These are phyloP conservation scores for Acanthosepion pharaonis DNA, from an alignment of 2,888 invertebrate species.

Conservation along the genomic window DNA sequence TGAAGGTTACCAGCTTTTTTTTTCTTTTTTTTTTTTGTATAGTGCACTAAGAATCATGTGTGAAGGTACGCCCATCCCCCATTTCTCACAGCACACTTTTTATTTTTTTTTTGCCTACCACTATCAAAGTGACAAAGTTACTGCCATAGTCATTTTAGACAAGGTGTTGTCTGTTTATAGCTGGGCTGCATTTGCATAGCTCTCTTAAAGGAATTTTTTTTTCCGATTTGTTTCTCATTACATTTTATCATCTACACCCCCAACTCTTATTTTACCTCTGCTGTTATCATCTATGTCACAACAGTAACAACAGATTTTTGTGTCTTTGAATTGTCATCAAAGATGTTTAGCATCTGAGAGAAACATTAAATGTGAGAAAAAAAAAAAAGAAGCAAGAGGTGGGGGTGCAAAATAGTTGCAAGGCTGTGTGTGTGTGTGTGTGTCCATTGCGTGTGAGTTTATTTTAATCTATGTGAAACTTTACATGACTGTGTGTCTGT, in stretches of 20 bases:
- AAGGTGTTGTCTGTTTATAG: background rate
- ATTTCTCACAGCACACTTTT: background rate
- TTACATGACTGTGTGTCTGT: background rate
- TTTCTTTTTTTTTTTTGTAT: background rate
- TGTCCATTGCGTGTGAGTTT: background rate
- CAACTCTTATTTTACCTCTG: background rate
- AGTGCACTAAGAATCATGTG: background rate
- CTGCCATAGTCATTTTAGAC: background rate
- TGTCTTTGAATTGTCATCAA: background rate
- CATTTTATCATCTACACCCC: background rate
- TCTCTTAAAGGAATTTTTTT: background rate
- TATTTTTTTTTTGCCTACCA: background rate
- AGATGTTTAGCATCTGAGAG: background rate
- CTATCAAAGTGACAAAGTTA: background rate
- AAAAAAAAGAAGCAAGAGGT: background rate
- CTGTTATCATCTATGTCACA: background rate
- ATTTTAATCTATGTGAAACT: background rate
- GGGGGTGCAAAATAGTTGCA: background rate
- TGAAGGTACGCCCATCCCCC: background rate
- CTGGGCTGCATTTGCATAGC: background rate
- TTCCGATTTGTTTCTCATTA: background rate
- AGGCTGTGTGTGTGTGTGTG: background rate
- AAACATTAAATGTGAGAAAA: background rate
- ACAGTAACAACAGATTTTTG: background rate
- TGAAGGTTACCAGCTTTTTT: background rate